Conservation (phyloP, 2,113 vertebrate species). For the Sminthopsis crassicaudata region DNA sequence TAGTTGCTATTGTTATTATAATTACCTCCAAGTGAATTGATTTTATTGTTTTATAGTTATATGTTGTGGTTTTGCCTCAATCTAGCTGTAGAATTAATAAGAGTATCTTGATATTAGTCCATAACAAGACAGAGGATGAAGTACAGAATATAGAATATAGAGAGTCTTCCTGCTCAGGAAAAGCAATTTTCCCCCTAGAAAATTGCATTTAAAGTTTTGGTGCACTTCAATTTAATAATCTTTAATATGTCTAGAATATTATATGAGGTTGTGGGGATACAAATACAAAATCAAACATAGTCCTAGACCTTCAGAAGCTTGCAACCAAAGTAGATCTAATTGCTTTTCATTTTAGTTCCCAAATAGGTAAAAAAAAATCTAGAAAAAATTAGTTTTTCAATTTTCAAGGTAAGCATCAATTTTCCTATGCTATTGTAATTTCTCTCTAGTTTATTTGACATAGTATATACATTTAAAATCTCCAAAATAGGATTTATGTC, state of each 20-base stretch:
- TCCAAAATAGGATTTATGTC: conserved; percentile 21
- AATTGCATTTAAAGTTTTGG: conserved; percentile 9
- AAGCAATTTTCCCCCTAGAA: conserved; percentile 15
- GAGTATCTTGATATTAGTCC: no score
- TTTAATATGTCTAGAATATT: no score
- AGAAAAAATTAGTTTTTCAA: conserved; percentile 27
- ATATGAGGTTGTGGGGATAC: no score
- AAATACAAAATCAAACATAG: background rate
- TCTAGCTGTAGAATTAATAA: no score
- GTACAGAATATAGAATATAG: background rate
- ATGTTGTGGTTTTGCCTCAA: no score
- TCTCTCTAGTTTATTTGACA: conserved; percentile 42
- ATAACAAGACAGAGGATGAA: no score
- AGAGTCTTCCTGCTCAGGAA: background rate
- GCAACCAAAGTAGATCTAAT: background rate
- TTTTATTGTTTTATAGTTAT: no score
- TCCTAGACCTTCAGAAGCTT: background rate
- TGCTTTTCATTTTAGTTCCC: conserved; percentile 38
- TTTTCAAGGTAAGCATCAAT: conserved; percentile 8
- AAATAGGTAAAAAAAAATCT: conserved; percentile 30
- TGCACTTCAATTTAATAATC: no score
- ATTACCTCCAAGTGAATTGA: no score
- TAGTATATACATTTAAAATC: conserved; percentile 25
- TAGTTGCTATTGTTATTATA: no score
- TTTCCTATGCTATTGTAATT: conserved; percentile 37